Evolutionary conservation across 2,113 vertebrate species (phyloP), one percentile per base, ranked within the genome.

Genomic region (Prietella phreatophila): DNA sequence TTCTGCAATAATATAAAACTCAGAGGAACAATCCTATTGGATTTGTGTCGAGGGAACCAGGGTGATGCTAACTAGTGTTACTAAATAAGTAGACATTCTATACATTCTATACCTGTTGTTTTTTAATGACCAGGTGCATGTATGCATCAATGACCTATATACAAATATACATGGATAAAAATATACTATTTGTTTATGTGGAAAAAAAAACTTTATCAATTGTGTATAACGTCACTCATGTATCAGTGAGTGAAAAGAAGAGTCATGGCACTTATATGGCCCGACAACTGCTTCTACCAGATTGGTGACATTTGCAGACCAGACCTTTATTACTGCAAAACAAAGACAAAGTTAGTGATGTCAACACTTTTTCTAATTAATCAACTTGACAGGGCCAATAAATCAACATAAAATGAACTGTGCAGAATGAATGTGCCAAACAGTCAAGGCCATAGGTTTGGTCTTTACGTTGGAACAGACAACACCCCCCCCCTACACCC

Each of bases 271-370:
- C 20, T 89, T 84, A 61, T 85, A 89, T 25, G 65, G 78, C 9
- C 83, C 53, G 36, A 89, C 78, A 61, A 82, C 84, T 67, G 76
- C 83, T 89, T 89, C 55, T 10, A 89, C 84, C 17, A 27, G 25
- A 27, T 61, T 61, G n/a, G 9, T 27, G 75, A 47, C 63, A 0
- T 85, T 84, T 60, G 82, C 47, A 87, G 63, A 50, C 88, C 85
- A 87, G 60, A 89, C 30, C n/a, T 25, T 79, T 36, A n/a, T 75
- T 36, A 87, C 85, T 87, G 61, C 75, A 87, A 84, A 84, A 15
- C 1, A 63, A 63, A 63, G 22, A 19, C 78, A 71, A 36, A 47
- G 39, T 39, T 30, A 61, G 30, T 86, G 25, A 83, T 30, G 25
- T 76, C 42, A 86, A 55, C 42, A 19, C 22, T 15, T 30, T 42